Conservation (phyloP, 2,797 vertebrate species). For the Clarias laeviceps region DNA sequence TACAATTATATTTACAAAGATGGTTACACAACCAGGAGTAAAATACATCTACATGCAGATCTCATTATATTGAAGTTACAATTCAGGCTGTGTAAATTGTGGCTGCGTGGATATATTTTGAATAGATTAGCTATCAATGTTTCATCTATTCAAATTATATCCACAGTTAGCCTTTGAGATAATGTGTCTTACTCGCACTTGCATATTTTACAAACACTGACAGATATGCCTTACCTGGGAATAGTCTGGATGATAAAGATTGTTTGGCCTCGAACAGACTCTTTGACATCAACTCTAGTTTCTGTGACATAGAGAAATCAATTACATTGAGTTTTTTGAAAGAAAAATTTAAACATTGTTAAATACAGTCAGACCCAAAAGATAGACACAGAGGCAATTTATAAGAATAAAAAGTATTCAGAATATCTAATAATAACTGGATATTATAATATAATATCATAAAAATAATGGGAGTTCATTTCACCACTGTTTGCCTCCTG, state of each 20-base stretch:
- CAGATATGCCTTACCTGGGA: constrained; percentile 80
- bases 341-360: background rate
- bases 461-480: background rate
- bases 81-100: background rate
- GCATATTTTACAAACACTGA: background rate
- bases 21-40: background rate
- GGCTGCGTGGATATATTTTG: too few relatives aligned
- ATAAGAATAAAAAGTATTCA: background rate
- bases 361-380: background rate
- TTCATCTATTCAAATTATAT: background rate
- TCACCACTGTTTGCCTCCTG: constrained; percentile 96
- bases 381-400: too few relatives aligned
- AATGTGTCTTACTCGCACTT: background rate
- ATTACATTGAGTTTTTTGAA: background rate
- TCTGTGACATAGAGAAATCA: constrained; percentile 70
- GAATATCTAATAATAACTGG: too few relatives aligned
- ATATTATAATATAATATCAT: background rate
- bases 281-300: constrained; percentile 97
- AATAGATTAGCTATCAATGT: background rate
- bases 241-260: constrained; percentile 99
- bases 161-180: background rate
- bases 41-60: background rate
- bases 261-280: constrained; percentile 95
- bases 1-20: background rate
- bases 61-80: background rate